Base-by-base conservation (phyloP, 2,888 invertebrate species). In the Dryocosmus kuriphilus region DNA sequence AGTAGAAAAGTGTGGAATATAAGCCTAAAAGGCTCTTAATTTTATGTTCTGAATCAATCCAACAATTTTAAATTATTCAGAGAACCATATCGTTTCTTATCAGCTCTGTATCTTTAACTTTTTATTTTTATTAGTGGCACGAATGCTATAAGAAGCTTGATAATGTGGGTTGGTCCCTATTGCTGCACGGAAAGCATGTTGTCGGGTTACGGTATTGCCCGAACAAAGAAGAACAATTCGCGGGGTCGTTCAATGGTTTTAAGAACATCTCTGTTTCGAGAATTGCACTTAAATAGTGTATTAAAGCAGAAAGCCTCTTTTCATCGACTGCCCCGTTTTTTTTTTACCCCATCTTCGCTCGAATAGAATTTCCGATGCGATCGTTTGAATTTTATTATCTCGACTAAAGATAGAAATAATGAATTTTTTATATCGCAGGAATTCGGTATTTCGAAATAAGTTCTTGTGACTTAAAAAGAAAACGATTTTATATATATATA, bases 161-260 rank as follows among this genome's bases (percentile, higher is more conserved):
- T 41, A 46, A 27, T 27, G 46, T 24, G 27, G 27, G 22, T 63
- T 24, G 19, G 63, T 74, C 63, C 27, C 75, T 77, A 79, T 80
- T 80, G 79, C 77, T 65, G 77, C 79, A 77, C 80, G 74, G 77
- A 79, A 76, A 78, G 75, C 76, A 79, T 46, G 63, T 77, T 78
- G 80, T 80, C 83, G 77, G 78, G 80, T 80, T 81, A 80, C 76
- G 75, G 74, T 79, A 75, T 83, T 82, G 80, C 81, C 81, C 78
- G 80, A 85, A 86, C 85, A 85, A 85, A 85, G 85, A 82, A 84
- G 86, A 86, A 86, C 86, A 82, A 85, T 86, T 86, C 83, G 79
- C 79, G 74, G 76, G 83, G 82, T 81, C 83, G 83, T 86, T 86
- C 83, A 80, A 82, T 77, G 85, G 81, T 85, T 86, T 86, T 84